These are phyloP conservation scores for Octomys mimax DNA, from an alignment of 2,797 vertebrate genomes.

Conservation along the genomic window DNA sequence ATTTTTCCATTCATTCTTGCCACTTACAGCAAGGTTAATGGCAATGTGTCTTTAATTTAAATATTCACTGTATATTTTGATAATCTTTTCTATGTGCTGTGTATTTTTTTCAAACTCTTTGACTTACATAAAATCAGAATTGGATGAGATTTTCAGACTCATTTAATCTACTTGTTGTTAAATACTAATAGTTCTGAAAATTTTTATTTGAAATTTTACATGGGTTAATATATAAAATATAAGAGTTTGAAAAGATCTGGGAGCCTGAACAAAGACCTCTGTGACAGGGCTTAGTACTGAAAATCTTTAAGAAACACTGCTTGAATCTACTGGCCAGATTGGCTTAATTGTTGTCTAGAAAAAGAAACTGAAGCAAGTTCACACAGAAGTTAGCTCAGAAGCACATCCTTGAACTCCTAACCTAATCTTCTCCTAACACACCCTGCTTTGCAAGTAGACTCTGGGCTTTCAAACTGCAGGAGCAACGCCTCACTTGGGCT, in stretches of 20 bases:
- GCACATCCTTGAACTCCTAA: background rate
- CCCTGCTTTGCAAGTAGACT: background rate
- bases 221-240: background rate
- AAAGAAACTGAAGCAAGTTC: conserved; percentile 3
- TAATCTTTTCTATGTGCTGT: background rate
- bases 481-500: background rate
- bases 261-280: background rate
- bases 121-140: background rate
- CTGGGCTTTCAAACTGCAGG: background rate
- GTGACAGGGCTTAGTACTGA: background rate
- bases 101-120: background rate
- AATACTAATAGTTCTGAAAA: background rate
- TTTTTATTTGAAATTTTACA: background rate
- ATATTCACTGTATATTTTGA: background rate
- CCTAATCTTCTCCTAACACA: background rate
- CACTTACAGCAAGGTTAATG: background rate
- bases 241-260: background rate
- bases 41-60: background rate
- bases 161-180: background rate
- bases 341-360: conserved; percentile 23
- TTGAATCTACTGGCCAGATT: background rate
- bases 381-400: conserved; percentile 5
- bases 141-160: background rate
- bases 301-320: conserved; percentile 6
- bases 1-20: background rate